Base-by-base conservation (phyloP, 2,888 invertebrate species). In the Andrena bicolor region DNA sequence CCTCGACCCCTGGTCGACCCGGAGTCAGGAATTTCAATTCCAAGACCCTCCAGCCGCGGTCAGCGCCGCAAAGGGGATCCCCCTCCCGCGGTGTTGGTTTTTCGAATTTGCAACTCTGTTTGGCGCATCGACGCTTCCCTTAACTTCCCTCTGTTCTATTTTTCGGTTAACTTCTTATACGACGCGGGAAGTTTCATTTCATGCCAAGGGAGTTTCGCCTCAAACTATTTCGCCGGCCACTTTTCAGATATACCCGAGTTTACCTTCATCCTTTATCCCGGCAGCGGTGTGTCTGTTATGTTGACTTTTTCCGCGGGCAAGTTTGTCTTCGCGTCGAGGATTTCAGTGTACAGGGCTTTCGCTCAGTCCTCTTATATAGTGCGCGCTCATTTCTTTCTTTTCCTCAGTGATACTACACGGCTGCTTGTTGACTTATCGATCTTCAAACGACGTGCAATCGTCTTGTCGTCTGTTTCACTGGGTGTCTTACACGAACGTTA, bases 1-100 rank as follows among this genome's bases (percentile, higher is more conserved):
- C 84, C 87, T 80, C 71, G 41, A 13, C 41, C 68, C 69, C 51
- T 32, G 63, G 35, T 74, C 56, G 63, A 56, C 68, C 72, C 63
- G 32, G 56, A 64, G 56, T 58, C 65, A 61, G 82, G 74, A 78
- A 85, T 82, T 75, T 74, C 76, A 84, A 87, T 85, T 85, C 77
- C 68, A 32, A 56, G 48, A n/a, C 58, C 56, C 76, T 73, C 75
- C 75, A 77, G 64, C 41, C 56, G 66, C 63, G 70, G 64, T 28
- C 30, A 30, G 7, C 74, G 66, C 56, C 48, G 65, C 35, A 35
- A 68, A 58, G n/a, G 53, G 35, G 28, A 73, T 68, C 49, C 30
- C 26, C 23, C 49, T 2, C 0, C 35, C 35, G 2, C 8, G 0
- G 13, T 10, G 13, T 64, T 48, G 35, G 49, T 58, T 70, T 56